phyloP scores from a whole-genome alignment of 2,113 vertebrate genomes.

The Gallinago media region DNA sequence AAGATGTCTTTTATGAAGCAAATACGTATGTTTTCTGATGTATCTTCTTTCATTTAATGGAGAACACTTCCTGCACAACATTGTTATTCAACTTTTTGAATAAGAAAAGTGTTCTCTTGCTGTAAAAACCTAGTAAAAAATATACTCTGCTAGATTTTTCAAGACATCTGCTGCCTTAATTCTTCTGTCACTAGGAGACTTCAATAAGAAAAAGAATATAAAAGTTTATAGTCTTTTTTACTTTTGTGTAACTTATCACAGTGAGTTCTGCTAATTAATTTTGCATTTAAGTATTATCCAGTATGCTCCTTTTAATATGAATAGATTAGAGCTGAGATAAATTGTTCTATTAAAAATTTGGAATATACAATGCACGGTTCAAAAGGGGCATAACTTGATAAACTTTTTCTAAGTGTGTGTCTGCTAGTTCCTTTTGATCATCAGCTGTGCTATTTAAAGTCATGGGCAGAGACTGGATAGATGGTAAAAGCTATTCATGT shows the following conservation, averaged over 20 bases:
- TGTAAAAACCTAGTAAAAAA: neutral
- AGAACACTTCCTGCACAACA: neutral
- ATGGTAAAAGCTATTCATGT: neutral
- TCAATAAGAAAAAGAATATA: neutral
- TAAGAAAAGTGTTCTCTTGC: neutral
- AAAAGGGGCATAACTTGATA: neutral
- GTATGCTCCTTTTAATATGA: neutral
- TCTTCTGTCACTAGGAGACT: neutral
- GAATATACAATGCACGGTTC: neutral
- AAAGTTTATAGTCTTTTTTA: neutral
- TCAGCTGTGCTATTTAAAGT: neutral
- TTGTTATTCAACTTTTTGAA: neutral
- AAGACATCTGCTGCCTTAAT: neutral
- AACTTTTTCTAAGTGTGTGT: neutral
- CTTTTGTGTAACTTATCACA: neutral
- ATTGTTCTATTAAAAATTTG: neutral
- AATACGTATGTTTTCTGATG: neutral
- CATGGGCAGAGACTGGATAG: neutral
- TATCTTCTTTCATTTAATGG: neutral
- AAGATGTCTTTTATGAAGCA: neutral
- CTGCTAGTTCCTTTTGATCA: neutral
- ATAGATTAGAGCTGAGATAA: neutral
- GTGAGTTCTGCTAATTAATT: neutral
- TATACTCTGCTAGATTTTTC: neutral
- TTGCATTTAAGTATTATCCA: neutral